These are phyloP conservation scores for Sycophaga agraensis DNA, from an alignment of 1,140 invertebrate species.

Conservation along the genomic window DNA sequence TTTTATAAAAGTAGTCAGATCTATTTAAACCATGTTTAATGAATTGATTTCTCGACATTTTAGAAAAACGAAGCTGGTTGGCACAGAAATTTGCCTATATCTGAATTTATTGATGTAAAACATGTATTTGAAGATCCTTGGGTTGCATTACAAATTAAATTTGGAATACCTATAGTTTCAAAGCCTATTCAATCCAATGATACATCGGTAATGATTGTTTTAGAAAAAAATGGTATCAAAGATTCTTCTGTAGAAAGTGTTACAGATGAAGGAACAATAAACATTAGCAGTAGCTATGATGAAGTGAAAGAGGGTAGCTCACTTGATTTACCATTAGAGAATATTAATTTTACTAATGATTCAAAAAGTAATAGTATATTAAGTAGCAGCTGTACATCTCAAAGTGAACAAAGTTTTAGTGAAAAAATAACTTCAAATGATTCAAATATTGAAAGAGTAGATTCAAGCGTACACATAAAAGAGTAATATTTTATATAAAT, in stretches of 20 bases:
- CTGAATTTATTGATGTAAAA: slow-evolving; percentile 7
- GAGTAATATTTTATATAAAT: too few relatives aligned
- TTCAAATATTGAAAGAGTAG: too few relatives aligned
- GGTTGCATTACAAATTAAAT: neutral
- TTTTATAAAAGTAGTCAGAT: too few relatives aligned
- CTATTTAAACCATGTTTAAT: too few relatives aligned
- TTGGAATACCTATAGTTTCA: neutral
- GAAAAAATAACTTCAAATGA: too few relatives aligned
- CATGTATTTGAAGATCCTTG: slow-evolving; percentile 14
- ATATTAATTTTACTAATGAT: neutral
- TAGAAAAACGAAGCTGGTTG: neutral
- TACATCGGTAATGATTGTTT: slow-evolving; percentile 3
- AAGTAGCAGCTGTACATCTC: neutral
- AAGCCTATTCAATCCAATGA: neutral
- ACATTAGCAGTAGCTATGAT: slow-evolving; percentile 9
- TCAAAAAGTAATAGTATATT: neutral
- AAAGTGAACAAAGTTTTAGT: neutral
- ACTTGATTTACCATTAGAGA: slow-evolving; percentile 9
- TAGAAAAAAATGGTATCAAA: neutral
- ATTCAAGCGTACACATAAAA: too few relatives aligned
- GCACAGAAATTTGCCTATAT: slow-evolving; percentile 2
- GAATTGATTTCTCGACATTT: neutral
- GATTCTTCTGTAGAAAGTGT: neutral
- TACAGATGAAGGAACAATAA: neutral
- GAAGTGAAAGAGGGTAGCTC: slow-evolving; percentile 12